A percentile compares a stretch with the other conserved stretches of the same genome.
Conservation (phyloP, 1,140 invertebrate species). For the Mamestra configurata region DNA sequence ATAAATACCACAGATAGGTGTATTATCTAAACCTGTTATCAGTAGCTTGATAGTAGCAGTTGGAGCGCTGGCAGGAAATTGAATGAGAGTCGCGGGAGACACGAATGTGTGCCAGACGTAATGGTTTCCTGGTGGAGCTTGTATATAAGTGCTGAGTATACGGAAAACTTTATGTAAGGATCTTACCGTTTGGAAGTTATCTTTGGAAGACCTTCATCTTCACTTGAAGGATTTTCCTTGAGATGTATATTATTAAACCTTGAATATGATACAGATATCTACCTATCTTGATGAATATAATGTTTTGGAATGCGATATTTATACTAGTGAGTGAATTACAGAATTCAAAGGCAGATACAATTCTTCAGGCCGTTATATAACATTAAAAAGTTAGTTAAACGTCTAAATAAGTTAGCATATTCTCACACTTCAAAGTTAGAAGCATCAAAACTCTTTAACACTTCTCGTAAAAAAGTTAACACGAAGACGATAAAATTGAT, state of each 20-base stretch:
- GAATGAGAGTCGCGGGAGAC: conserved; percentile 72
- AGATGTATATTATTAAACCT: too few relatives aligned
- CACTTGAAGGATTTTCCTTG: not conserved
- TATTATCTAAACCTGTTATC: conserved; percentile 56
- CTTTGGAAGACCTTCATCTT: not conserved
- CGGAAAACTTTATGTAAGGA: not conserved
- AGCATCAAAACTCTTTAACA: not conserved
- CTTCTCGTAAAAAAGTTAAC: not conserved
- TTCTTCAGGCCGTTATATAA: too few relatives aligned
- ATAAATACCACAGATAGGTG: conserved; percentile 1
- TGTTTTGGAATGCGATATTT: too few relatives aligned
- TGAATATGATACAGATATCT: not conserved
- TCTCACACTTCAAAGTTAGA: not conserved
- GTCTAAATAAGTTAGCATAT: not conserved
- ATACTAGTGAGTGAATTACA: too few relatives aligned
- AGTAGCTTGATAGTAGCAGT: conserved; percentile 57
- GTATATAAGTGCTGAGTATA: conserved; percentile 1
- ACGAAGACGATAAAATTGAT: not conserved
- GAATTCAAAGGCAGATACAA: too few relatives aligned
- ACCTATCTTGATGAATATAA: too few relatives aligned
- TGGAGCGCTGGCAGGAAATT: conserved; percentile 73
- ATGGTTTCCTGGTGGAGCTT: conserved; percentile 69
- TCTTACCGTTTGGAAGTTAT: not conserved
- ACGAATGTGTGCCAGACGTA: conserved; percentile 74
- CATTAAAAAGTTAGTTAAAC: too few relatives aligned